These are phyloP conservation scores for Pseudopleuronectes americanus DNA, from an alignment of 2,797 vertebrate species.

Conservation along the genomic window DNA sequence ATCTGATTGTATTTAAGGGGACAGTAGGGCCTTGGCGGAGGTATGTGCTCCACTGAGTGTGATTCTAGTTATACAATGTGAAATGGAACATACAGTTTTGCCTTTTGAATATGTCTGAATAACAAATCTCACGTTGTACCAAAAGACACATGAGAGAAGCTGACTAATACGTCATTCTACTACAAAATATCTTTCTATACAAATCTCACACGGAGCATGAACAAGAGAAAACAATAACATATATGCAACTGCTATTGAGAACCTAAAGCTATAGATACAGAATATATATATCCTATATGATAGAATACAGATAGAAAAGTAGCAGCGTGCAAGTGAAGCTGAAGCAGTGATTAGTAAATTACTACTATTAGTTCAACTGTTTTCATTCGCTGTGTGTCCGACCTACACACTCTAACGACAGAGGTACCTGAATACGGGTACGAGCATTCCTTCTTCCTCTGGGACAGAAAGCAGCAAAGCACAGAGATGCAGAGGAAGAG, in stretches of 20 bases:
- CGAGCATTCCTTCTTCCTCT: conserved; percentile 99
- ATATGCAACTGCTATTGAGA: conserved; percentile 10
- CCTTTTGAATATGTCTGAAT: background rate
- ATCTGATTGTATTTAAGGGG: too few species aligned
- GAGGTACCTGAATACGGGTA: conserved; percentile 97
- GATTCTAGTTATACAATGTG: too few species aligned
- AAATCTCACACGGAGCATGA: conserved; percentile 4
- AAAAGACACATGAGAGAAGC: background rate
- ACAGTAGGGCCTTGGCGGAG: too few species aligned
- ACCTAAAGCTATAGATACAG: background rate
- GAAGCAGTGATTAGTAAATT: conserved; percentile 31
- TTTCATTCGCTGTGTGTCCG: conserved; percentile 28
- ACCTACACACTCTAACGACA: conserved; percentile 26
- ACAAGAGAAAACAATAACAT: conserved; percentile 17
- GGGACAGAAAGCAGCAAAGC: conserved; percentile 92
- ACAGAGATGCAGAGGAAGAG: conserved; percentile 88
- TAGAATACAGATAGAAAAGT: conserved; percentile 17
- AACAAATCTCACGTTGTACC: background rate
- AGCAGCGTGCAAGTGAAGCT: conserved; percentile 33
- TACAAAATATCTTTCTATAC: background rate
- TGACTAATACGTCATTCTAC: background rate
- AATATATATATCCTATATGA: too few species aligned
- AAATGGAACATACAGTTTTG: background rate
- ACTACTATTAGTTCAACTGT: conserved; percentile 16
- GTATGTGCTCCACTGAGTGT: too few species aligned